Evolutionary conservation across 2,113 vertebrate genomes (phyloP), one percentile per base, ranked within the genome.

Genomic region (Ceratotherium simum): DNA sequence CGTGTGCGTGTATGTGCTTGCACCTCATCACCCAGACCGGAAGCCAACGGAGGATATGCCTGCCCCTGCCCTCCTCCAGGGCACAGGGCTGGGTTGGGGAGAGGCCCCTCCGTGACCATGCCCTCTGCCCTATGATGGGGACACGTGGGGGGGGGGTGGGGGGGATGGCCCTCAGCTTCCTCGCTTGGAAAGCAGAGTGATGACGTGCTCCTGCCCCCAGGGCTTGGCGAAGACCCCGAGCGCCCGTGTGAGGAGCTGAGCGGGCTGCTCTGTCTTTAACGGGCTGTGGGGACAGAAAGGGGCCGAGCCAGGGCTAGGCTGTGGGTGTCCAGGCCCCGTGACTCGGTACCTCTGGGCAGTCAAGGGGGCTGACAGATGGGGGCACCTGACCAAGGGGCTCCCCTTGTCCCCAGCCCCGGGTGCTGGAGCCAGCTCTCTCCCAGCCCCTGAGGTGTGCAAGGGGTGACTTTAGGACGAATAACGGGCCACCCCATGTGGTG

Each of bases 201-300:
- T 16, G 25, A 39, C 1, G 25, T 0, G 1, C 3, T 51, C 42
- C 60, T 3, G 23, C 23, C 25, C 21, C 65, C n/a, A 1, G 21
- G 27, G 33, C 51, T 10, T 4, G 36, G 54, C 0, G 4, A 48
- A 17, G 51, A 5, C 69, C n/a, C 7, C 0, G 8, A 23, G 75
- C 1, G 5, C 9, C 2, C 1, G 4, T 1, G 1, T 0, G 4
- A 20, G 6, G 46, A 21, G 46, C 46, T 0, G 13, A 13, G 31
- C 0, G 7, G 7, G 73, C n/a, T 14, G 54, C 36, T 60, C 36
- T 23, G 64, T 42, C 9, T 0, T 33, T 31, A 11, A 27, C 0
- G 7, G 56, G 12, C 39, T 29, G 18, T 16, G 18, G 21, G 39
- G 54, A 48, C 73, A 36, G 39, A 17, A 16, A 23, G 62, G 16